Evolutionary conservation across 2,888 invertebrate species (phyloP).

Genomic region (Melipona beecheii): DNA sequence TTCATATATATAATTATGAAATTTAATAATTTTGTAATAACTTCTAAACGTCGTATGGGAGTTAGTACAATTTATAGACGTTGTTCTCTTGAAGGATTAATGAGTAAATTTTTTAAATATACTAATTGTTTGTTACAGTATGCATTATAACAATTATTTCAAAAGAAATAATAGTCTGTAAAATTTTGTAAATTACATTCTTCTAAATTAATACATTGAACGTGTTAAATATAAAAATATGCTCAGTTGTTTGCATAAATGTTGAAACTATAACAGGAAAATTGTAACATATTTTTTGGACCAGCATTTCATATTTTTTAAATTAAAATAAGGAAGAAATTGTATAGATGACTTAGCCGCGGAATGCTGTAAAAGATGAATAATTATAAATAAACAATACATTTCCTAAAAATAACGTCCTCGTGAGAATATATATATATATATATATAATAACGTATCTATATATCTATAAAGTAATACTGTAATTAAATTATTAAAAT

Average conservation of each 20-base stretch:
- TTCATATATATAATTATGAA: too few species aligned
- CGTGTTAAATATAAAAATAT: slow-evolving; percentile 16
- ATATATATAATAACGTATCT: background rate
- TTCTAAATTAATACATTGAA: slow-evolving; percentile 19
- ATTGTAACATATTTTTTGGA: slow-evolving; percentile 31
- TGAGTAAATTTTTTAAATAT: slow-evolving; percentile 5
- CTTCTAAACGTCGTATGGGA: too few species aligned
- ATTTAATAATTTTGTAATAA: too few species aligned
- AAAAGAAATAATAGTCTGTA: slow-evolving; percentile 9
- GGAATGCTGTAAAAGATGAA: slow-evolving; percentile 13
- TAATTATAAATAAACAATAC: slow-evolving; percentile 6
- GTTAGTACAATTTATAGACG: too few species aligned
- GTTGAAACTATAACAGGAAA: slow-evolving; percentile 7
- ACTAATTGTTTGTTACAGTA: slow-evolving; percentile 30
- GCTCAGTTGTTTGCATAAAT: slow-evolving; percentile 3
- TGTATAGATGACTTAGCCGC: slow-evolving; percentile 3
- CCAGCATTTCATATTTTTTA: slow-evolving; percentile 18
- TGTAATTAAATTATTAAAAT: slow-evolving; percentile 24
- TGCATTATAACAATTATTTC: slow-evolving; percentile 1
- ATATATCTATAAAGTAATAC: background rate
- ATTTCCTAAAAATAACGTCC: slow-evolving; percentile 10
- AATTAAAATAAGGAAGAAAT: background rate
- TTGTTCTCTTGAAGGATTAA: too few species aligned
- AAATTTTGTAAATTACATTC: slow-evolving; percentile 22
- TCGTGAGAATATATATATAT: background rate